Conservation (phyloP, 2,113 vertebrate genomes). For the Monopterus albus region DNA sequence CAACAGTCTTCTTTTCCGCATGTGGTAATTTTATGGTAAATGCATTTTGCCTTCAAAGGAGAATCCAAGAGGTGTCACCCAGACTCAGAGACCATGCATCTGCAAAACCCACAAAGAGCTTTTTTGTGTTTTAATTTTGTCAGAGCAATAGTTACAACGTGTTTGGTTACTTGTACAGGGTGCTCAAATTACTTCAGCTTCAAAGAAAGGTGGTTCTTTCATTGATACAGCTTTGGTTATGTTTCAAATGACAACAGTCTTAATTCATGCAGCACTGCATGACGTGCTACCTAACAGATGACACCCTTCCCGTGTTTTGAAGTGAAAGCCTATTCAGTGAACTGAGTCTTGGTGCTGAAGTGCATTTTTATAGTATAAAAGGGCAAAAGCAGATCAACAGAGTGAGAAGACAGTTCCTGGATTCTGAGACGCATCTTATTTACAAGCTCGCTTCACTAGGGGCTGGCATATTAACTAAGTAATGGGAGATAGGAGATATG, state of each 20-base stretch:
- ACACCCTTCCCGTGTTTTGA: conserved; percentile 7
- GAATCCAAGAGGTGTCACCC: conserved; percentile 19
- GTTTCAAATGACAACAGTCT: conserved; percentile 32
- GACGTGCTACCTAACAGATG: conserved; percentile 14
- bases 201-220: conserved; percentile 9
- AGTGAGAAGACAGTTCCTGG: conserved; percentile 24
- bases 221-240: conserved; percentile 6
- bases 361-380: conserved; percentile 20
- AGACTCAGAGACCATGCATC: too few relatives aligned
- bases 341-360: neutral
- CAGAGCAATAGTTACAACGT: conserved; percentile 14
- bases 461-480: conserved; percentile 39
- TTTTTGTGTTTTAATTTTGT: conserved; percentile 11
- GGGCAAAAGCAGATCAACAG: conserved; percentile 39
- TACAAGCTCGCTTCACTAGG: conserved; percentile 16
- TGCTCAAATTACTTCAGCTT: too few relatives aligned
- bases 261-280: conserved; percentile 22
- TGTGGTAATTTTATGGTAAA: neutral
- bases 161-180: conserved; percentile 37
- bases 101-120: conserved; percentile 2
- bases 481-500: conserved; percentile 59
- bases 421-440: conserved; percentile 48
- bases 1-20: too few relatives aligned
- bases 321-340: conserved; percentile 24
- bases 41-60: neutral